phyloP scores from a whole-genome alignment of 1,140 invertebrate genomes.

The Belonocnema kinseyi region DNA sequence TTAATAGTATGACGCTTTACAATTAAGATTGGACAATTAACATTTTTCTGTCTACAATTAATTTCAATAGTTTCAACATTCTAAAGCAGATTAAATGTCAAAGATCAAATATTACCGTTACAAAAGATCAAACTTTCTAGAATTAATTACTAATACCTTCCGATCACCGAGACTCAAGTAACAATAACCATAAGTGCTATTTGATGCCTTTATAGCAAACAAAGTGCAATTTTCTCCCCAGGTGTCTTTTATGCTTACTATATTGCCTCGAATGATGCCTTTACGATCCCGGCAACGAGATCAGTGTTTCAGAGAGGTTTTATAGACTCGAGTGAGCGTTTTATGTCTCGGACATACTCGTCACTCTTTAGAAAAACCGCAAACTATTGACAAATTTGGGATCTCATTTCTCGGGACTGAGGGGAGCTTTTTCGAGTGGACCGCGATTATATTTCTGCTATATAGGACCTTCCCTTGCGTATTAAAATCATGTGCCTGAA shows the following conservation, averaged over 20 bases:
- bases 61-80: too few species aligned
- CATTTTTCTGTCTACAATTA: too few species aligned
- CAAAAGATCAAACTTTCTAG: too few species aligned
- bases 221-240: conserved; percentile 15
- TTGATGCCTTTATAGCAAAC: conserved; percentile 15
- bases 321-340: conserved; percentile 16
- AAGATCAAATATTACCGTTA: too few species aligned
- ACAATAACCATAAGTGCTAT: conserved; percentile 20
- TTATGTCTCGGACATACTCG: conserved; percentile 1
- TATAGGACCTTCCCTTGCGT: conserved; percentile 41
- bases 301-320: conserved; percentile 7
- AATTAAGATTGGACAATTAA: too few species aligned
- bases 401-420: neutral
- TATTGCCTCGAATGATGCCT: conserved; percentile 9
- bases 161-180: neutral
- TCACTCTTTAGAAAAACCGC: conserved; percentile 3
- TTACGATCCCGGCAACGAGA: conserved; percentile 6
- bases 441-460: neutral
- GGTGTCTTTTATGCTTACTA: conserved; percentile 19
- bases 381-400: conserved; percentile 23
- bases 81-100: too few species aligned
- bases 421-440: neutral
- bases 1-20: too few species aligned
- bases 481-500: conserved; percentile 51
- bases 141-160: neutral